Evolutionary conservation across 1,140 invertebrate species (phyloP), one percentile per base, ranked within the genome.

Genomic region (Triops longicaudatus): DNA sequence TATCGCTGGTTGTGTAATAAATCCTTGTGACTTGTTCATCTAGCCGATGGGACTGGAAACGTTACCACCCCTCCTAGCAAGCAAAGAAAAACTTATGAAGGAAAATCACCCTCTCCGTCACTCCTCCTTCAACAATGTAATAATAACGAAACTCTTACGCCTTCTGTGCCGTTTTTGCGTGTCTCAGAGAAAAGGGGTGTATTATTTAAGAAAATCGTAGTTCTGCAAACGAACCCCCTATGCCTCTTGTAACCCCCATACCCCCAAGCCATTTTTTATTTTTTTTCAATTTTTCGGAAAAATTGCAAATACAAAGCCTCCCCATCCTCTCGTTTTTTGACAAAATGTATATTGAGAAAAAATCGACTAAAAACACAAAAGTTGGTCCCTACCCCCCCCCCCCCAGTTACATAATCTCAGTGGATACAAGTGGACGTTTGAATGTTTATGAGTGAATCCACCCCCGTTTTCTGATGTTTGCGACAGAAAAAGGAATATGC

Each of bases 1-100:
- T 63, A 63, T 63, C 50, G 50, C 50, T 63, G 50, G 50, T 63
- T 63, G 50, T 63, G 50, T 63, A 63, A 63, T 63, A 63, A 63
- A 17, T 63, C 50, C 50, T 63, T 63, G 50, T 63, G 50, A 63
- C 50, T 63, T 63, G 31, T 37, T 37, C 31, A 37, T 37, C 31
- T 37, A 37, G 31, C 50, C 14, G 50, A 63, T 63, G 50, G 50
- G 50, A 63, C 50, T n/a, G 50, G 31, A 63, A 17, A 63, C 14
- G 22, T 22, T n/a, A 63, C 2, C 3, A 22, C 50, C 50, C 9
- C 14, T 14, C 50, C 22, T 2, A 63, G 50, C 50, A 44, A 44
- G 17, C 14, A 17, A 0, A n/a, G 14, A 63, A 17, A 63, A 12
- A 63, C 14, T n/a, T 4, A 12, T 14, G 17, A 63, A 63, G 22